These are phyloP conservation scores for Drosophila leontia DNA, from an alignment of 1,140 invertebrate species.

Conservation along the genomic window DNA sequence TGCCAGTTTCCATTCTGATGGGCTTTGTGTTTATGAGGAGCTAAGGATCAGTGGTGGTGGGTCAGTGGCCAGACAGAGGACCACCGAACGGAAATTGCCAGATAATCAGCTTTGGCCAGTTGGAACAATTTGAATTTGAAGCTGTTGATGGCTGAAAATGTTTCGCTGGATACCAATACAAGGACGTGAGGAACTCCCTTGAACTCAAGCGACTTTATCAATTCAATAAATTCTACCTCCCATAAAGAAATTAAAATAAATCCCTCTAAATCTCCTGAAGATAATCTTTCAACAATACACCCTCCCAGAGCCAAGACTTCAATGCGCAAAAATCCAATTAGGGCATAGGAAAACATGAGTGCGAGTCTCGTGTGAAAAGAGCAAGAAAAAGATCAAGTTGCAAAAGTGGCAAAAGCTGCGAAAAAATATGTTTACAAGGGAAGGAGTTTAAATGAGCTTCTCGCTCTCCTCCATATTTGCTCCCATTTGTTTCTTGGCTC, in stretches of 20 bases:
- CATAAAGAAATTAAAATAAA: neutral
- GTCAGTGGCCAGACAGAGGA: neutral
- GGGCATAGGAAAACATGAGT: neutral
- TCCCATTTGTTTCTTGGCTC: constrained; percentile 61
- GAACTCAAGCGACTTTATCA: neutral
- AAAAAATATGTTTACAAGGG: constrained; percentile 25
- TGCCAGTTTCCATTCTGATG: constrained; percentile 26
- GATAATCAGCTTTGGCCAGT: constrained; percentile 64
- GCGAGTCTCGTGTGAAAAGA: neutral
- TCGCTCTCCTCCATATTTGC: constrained; percentile 48
- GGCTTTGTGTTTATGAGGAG: constrained; percentile 7
- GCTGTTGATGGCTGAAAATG: neutral
- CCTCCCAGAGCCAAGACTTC: no score
- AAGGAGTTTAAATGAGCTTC: constrained; percentile 20
- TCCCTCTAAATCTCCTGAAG: neutral
- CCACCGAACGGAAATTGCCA: constrained; percentile 59
- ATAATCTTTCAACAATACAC: neutral
- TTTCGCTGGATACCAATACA: neutral
- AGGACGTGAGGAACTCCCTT: neutral
- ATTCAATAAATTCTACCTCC: neutral
- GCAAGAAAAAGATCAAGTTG: neutral
- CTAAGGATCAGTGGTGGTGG: neutral
- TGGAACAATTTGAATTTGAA: constrained; percentile 25
- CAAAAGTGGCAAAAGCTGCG: neutral
- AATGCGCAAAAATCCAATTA: constrained; percentile 25